Evolutionary conservation across 2,888 invertebrate genomes (phyloP).

Genomic region (Eucriotettix oculatus): DNA sequence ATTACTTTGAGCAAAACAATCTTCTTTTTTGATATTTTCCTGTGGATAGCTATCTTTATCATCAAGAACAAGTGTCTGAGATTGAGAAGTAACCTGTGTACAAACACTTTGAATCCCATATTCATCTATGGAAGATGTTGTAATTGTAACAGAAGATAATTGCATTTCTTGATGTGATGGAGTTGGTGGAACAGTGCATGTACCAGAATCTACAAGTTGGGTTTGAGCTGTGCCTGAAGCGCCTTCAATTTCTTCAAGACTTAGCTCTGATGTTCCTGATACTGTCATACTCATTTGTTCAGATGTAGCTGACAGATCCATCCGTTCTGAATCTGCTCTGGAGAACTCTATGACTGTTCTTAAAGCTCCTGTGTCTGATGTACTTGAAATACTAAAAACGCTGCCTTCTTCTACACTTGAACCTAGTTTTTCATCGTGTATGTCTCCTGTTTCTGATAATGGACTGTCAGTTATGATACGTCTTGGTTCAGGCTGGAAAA

Average conservation of each 20-base stretch:
- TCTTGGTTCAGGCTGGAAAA: constrained; percentile 46
- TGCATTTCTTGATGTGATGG: constrained; percentile 17
- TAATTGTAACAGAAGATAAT: constrained; percentile 32
- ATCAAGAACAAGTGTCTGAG: constrained; percentile 18
- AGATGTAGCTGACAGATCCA: constrained; percentile 22
- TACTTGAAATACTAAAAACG: constrained; percentile 37
- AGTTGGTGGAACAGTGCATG: constrained; percentile 24
- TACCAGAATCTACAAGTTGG: constrained; percentile 20
- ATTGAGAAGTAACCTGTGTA: constrained; percentile 36
- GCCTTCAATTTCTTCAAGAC: constrained; percentile 24
- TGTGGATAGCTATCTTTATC: neutral
- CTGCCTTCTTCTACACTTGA: constrained; percentile 42
- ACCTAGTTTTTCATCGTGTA: constrained; percentile 25
- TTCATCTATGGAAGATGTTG: constrained; percentile 30
- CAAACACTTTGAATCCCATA: constrained; percentile 32
- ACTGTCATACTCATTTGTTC: constrained; percentile 24
- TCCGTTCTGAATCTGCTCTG: constrained; percentile 26
- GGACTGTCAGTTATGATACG: constrained; percentile 28
- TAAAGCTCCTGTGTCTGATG: constrained; percentile 30
- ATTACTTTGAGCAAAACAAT: constrained; percentile 19
- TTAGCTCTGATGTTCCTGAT: constrained; percentile 28
- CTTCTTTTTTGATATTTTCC: constrained; percentile 12
- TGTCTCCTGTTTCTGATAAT: constrained; percentile 25
- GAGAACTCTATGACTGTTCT: constrained; percentile 29
- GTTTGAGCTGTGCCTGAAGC: constrained; percentile 8